Base-by-base conservation (phyloP, 2,113 vertebrate genomes). In the Lepus timidus region DNA sequence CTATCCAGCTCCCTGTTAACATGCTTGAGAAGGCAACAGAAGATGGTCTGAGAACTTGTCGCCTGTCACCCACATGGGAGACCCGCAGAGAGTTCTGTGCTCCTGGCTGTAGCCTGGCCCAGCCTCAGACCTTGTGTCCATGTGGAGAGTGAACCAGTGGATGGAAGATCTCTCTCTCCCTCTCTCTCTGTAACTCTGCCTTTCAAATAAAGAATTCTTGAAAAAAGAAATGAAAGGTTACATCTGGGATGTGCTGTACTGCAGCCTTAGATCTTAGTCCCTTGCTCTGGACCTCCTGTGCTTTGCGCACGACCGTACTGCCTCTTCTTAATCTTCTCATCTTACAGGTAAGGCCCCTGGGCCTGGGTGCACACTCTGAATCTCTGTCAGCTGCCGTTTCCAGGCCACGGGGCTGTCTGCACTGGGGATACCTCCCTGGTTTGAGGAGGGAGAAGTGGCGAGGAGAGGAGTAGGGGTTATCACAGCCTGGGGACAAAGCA, bases 401-500 rank as follows among this genome's bases (percentile, higher is more conserved):
- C 64, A 65, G 76, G 76, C 62, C 19, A 3, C 20, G 75, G 31
- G 23, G 20, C 20, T 89, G 67, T 80, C 75, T 7, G 49, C 62
- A 13, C 39, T 1, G 2, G 11, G 10, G n/a, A 31, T 39, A 62
- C n/a, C 68, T 71, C 62, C 64, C 16, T 1, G 13, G n/a, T 71
- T 44, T 61, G 58, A 33, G 58, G 49, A n/a, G 1, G 2, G 78
- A 49, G 29, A 25, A 33, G 51, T 6, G 3, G 13, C 2, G 36
- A 31, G 11, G 22, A 7, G 78, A 79, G 39, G 39, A 19, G 52
- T 82, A 64, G 1, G 8, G 23, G 20, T 76, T 84, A 76, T 22
- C 31, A 4, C 20, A 12, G 74, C 49, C 55, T 49, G 75, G 17
- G 92, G 65, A 95, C 78, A 87, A 91, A 96, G 94, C 85, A 61